Base-by-base conservation (phyloP, 2,113 vertebrate genomes). In the Eidolon helvum region DNA sequence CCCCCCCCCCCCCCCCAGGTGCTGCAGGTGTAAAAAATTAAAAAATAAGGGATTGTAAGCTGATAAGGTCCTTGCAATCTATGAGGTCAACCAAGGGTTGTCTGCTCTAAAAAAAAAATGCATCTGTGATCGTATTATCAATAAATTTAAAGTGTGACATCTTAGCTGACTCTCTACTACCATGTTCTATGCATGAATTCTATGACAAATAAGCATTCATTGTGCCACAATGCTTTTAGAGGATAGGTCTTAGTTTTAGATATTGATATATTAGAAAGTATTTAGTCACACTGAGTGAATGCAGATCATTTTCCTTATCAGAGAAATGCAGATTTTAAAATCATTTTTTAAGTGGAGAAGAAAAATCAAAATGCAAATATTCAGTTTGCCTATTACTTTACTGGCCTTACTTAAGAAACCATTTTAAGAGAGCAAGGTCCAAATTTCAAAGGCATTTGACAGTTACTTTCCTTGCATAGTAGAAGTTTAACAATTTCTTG, bases 71-170 rank as follows among this genome's bases (percentile, higher is more conserved):
- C 4, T 16, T 50, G 50, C 14, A 50, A 50, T 50, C 50, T 50
- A 16, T 50, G 15, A 50, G 15, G 15, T 16, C 50, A 50, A 50
- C 50, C 50, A 50, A 50, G 15, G 50, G 15, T 50, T 50, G 50
- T 15, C 50, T 50, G 15, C 48, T 3, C 3, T 2, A 48, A 14
- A 48, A 48, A 48, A 48, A 48, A 45, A 45, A 48, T 48, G 48
- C 48, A 48, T 48, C 96, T 98, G 98, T 91, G 97, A 98, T 97
- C 97, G 78, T 96, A 97, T 96, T 97, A 98, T 97, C 98, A 96
- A 97, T 98, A 98, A 98, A 98, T 98, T 98, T 97, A 98, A 98
- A 98, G 97, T 78, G 22, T 40, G 77, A 82, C 97, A 77, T 97
- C 90, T 98, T 75, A 94, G 86, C 26, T 55, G 43, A 92, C 48